A percentile compares a stretch with the other conserved stretches of the same genome.
These are phyloP conservation scores for Drosophila nasuta DNA, from an alignment of 1,140 invertebrate species.

Conservation along the genomic window DNA sequence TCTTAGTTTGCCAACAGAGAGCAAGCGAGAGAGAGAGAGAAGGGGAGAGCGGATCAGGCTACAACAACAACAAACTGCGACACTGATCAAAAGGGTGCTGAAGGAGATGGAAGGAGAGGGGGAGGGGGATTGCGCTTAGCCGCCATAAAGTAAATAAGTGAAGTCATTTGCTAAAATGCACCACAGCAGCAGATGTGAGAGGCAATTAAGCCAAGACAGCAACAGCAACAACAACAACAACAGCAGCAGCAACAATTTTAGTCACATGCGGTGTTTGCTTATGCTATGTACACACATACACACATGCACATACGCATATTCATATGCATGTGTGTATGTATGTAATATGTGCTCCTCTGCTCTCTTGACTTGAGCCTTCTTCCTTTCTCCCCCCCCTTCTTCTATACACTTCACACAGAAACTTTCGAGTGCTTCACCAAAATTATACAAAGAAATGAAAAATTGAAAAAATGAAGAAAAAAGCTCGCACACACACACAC, in stretches of 20 bases:
- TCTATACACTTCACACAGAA: background rate
- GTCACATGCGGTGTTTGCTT: conserved; percentile 43
- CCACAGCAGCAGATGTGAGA: conserved; percentile 55
- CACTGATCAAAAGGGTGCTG: conserved; percentile 13
- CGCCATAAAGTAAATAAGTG: conserved; percentile 58
- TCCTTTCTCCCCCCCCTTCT: background rate
- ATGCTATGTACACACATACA: background rate
- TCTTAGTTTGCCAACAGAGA: conserved; percentile 25
- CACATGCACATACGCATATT: too few species aligned
- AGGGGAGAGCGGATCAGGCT: background rate
- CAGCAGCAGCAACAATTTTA: conserved; percentile 36
- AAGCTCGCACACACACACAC: conserved; percentile 23
- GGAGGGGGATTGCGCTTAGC: conserved; percentile 18
- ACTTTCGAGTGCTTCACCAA: conserved; percentile 35
- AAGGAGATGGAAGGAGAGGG: background rate
- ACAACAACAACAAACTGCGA: conserved; percentile 11
- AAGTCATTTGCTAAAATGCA: conserved; percentile 81
- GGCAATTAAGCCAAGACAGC: conserved; percentile 30
- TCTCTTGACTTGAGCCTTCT: background rate
- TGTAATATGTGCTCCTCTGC: background rate
- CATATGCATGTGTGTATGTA: too few species aligned
- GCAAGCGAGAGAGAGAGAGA: background rate
- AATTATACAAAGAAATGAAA: conserved; percentile 64
- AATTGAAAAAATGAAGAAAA: conserved; percentile 52
- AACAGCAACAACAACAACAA: conserved; percentile 20